phyloP scores from a whole-genome alignment of 2,888 invertebrate species.

The Apoderus coryli region DNA sequence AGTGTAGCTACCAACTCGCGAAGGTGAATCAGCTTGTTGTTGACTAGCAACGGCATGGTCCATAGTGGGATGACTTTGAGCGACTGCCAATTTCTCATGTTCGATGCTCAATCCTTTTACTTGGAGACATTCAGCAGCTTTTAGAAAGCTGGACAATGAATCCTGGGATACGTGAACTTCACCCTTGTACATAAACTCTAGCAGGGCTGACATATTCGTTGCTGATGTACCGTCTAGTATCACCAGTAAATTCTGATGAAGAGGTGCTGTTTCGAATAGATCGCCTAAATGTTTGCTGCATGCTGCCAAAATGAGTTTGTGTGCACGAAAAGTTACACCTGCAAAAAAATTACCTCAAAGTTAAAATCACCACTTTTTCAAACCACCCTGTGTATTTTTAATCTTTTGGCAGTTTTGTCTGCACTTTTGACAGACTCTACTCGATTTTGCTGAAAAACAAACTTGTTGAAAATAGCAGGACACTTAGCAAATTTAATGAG shows the following conservation, averaged over 20 bases:
- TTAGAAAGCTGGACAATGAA: slow-evolving; percentile 78
- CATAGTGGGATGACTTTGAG: slow-evolving; percentile 35
- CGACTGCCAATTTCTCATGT: slow-evolving; percentile 50
- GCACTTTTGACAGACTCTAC: too few relatives aligned
- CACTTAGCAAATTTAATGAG: too few relatives aligned
- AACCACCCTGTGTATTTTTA: too few relatives aligned
- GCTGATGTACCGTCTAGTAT: slow-evolving; percentile 82
- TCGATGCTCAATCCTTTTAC: slow-evolving; percentile 67
- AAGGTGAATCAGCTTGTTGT: too few relatives aligned
- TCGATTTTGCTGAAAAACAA: too few relatives aligned
- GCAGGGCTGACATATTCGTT: slow-evolving; percentile 77
- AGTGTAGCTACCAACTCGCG: too few relatives aligned
- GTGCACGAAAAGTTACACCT: slow-evolving; percentile 85
- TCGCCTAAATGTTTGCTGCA: slow-evolving; percentile 90
- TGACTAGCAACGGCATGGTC: too few relatives aligned
- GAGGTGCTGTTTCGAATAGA: slow-evolving; percentile 75
- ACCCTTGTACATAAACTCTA: slow-evolving; percentile 90
- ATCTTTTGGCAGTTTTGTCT: too few relatives aligned
- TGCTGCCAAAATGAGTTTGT: slow-evolving; percentile 81
- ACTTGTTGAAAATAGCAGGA: too few relatives aligned
- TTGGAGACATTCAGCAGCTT: slow-evolving; percentile 83
- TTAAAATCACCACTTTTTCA: too few relatives aligned
- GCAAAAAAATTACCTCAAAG: too few relatives aligned
- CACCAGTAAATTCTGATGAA: slow-evolving; percentile 67
- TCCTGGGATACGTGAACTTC: slow-evolving; percentile 89